phyloP scores from a whole-genome alignment of 1,140 invertebrate species.

The Pollicipes pollicipes region DNA sequence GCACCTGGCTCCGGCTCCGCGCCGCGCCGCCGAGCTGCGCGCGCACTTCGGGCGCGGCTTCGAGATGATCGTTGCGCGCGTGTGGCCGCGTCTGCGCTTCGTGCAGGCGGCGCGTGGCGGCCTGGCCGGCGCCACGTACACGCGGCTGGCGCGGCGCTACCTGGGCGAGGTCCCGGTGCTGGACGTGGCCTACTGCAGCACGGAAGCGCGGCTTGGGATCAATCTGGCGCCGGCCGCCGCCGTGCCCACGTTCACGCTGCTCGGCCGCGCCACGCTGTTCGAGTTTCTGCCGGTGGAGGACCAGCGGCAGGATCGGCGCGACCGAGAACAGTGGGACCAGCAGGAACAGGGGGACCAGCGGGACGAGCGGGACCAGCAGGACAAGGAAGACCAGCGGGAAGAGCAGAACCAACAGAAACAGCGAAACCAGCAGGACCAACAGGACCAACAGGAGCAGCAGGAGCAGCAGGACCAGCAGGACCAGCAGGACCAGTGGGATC shows the following conservation, averaged over 20 bases:
- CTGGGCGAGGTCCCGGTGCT: background rate
- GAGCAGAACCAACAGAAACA: background rate
- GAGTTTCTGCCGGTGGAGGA: background rate
- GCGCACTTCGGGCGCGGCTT: background rate
- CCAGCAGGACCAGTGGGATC: background rate
- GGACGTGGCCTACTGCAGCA: background rate
- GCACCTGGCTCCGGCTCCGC: background rate
- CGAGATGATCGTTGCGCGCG: background rate
- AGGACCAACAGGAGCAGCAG: background rate
- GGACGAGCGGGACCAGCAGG: background rate
- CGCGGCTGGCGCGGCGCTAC: background rate
- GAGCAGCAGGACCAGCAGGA: background rate
- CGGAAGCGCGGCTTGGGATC: background rate
- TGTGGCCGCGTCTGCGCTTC: background rate
- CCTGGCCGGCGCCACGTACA: background rate
- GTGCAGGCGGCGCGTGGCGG: background rate
- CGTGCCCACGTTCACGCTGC: background rate
- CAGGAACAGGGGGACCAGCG: background rate
- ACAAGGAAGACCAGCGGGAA: background rate
- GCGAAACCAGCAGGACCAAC: background rate
- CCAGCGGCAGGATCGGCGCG: background rate
- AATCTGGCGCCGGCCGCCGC: too few relatives aligned
- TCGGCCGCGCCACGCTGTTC: background rate
- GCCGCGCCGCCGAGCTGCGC: background rate
- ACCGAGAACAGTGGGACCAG: background rate